Conservation (phyloP, 2,888 invertebrate genomes). For the Teleiodes luculella region DNA sequence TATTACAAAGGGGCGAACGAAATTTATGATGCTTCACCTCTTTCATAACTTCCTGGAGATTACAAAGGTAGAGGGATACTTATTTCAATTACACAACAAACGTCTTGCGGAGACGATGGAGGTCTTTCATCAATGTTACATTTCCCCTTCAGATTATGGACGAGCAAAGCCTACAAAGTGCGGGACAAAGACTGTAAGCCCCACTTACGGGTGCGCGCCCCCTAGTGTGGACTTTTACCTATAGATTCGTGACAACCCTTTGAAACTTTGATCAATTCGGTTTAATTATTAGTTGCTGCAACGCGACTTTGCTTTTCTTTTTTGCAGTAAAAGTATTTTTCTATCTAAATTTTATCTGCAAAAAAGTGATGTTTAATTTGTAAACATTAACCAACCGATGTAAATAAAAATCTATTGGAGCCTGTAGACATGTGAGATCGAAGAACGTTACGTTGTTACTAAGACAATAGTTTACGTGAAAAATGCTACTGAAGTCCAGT, state of each 20-base stretch:
- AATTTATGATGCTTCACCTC: background rate
- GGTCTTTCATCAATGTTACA: background rate
- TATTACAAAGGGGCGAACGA: background rate
- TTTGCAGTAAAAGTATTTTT: no score
- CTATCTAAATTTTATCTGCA: no score
- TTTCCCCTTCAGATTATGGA: background rate
- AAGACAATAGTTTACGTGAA: constrained; percentile 15
- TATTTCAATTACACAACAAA: constrained; percentile 9
- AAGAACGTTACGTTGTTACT: no score
- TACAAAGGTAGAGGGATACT: constrained; percentile 3
- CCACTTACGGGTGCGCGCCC: constrained; percentile 51
- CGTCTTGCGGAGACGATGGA: background rate
- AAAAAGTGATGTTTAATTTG: no score
- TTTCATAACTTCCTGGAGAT: background rate
- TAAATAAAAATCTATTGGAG: no score
- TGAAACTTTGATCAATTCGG: background rate
- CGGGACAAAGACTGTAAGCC: constrained; percentile 45
- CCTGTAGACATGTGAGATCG: no score
- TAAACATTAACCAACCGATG: no score
- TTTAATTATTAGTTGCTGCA: no score
- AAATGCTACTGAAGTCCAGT: background rate
- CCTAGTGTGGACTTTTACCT: no score
- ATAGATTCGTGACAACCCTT: constrained; percentile 12
- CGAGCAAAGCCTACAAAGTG: background rate
- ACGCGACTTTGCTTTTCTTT: no score